A percentile compares a stretch with the other conserved stretches of the same genome.
Evolutionary conservation across 2,797 vertebrate species (phyloP).

Genomic region (Hybognathus amarus): DNA sequence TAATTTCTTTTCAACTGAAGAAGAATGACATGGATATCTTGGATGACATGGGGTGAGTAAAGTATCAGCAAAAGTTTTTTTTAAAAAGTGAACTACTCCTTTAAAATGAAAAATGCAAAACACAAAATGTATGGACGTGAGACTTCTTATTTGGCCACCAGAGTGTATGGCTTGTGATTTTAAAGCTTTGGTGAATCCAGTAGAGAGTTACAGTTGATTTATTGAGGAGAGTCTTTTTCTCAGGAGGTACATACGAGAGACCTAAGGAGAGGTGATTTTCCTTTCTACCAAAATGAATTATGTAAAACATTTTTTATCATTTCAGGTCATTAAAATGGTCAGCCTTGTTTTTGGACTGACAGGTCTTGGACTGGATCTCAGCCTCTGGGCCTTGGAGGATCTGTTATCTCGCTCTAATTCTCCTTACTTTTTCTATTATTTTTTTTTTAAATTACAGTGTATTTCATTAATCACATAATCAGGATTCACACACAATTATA

Average conservation of each 20-base stretch:
- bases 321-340: background rate
- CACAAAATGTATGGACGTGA: background rate
- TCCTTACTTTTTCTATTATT: background rate
- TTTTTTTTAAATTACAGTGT: background rate
- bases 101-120: background rate
- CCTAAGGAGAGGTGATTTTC: background rate
- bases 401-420: background rate
- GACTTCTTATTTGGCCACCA: background rate
- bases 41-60: no score
- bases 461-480: background rate
- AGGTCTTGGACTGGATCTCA: background rate
- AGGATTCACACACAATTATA: background rate
- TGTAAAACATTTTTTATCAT: background rate
- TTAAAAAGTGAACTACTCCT: no score
- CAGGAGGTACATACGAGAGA: background rate
- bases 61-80: no score
- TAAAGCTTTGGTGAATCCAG: background rate
- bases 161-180: background rate
- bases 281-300: background rate
- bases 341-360: background rate
- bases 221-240: background rate
- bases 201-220: background rate
- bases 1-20: no score
- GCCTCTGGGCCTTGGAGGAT: background rate
- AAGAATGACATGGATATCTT: no score